Percentiles rank a stretch among this genome's conserved stretches.
phyloP scores from a whole-genome alignment of 2,113 vertebrate species.

The cattle (Bos taurus) region ARS-UCD2.0 NC_037328.1:142076001-142076500 shows the following conservation, averaged over 20 bases:
- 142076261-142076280: not conserved
- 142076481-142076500: rapidly evolving
- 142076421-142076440: not conserved
- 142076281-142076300: not conserved
- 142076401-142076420: not conserved
- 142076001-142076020: constrained; percentile 90
- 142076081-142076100: constrained; percentile 97
- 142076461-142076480: not conserved
- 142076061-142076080: constrained; percentile 98
- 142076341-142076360: rapidly evolving
- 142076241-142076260: not conserved
- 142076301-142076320: not conserved
- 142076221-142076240: rapidly evolving
- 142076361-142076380: too few relatives aligned
- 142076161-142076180: rapidly evolving
- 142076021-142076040: constrained; percentile 97
- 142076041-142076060: constrained; percentile 98
- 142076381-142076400: too few relatives aligned
- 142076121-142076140: rapidly evolving
- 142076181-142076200: rapidly evolving
- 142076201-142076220: not conserved
- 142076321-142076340: not conserved
- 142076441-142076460: not conserved
- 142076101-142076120: not conserved
- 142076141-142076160: rapidly evolving